Base-by-base conservation (phyloP, 2,113 vertebrate genomes). In the Tragulus kanchil region DNA sequence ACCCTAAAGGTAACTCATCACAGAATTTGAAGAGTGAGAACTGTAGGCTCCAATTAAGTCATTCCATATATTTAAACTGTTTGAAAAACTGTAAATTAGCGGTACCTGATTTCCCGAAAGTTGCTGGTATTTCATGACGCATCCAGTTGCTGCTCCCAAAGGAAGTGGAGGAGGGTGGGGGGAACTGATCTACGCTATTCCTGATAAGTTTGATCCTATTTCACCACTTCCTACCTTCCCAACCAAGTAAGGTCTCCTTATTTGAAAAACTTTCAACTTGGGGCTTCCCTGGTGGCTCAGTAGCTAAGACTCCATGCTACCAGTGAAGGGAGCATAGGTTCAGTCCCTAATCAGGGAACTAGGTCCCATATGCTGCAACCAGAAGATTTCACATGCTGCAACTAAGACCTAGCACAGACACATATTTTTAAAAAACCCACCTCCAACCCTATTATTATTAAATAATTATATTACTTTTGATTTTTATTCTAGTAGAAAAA, bases 61-160 rank as follows among this genome's bases (percentile, higher is more conserved):
- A 91, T 62, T 96, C 9, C 12, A 77, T 36, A 3, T 85, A 82
- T 82, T 88, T 69, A 91, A 89, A 85, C n/a, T 62, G 28, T 92
- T 82, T 90, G 88, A 87, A 65, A 65, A 65, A 65, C 28, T 65
- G 64, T 65, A 65, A 92, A 73, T 78, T 83, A 81, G 28, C 87
- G 65, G 71, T 81, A 82, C 17, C 83, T 83, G 12, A 84, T 78
- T 96, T 97, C 45, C 62, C 50, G 36, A 95, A 94, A 78, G 92
- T n/a, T 71, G 3, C 16, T 77, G 54, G 28, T 11, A 91, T 69
- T 85, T 89, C 59, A 81, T 45, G 6, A 75, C 59, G 67, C 93
- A 93, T 71, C 48, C 8, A 69, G 9, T 23, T 86, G 31, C 61
- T 87, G 42, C 31, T 61, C 56, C 45, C 25, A 73, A 56, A 88